Evolutionary conservation across 2,797 vertebrate genomes (phyloP).

Genomic region (Sternarchorhynchus goeldii): DNA sequence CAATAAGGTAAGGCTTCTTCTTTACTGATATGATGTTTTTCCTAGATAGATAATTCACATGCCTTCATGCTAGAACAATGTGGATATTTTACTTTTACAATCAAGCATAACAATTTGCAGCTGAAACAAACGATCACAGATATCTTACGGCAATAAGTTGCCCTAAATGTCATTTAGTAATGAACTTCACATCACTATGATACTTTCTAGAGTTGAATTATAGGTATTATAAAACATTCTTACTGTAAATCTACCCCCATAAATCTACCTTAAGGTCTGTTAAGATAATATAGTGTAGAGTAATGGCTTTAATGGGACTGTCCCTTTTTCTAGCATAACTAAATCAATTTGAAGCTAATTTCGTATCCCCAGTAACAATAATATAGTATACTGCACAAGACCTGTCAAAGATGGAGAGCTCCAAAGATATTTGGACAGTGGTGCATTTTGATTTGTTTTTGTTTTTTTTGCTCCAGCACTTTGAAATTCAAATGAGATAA

Average conservation of each 20-base stretch:
- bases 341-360: constrained; percentile 24
- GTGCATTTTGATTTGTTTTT: not conserved
- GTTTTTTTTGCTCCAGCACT: not conserved
- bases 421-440: not conserved
- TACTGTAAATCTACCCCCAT: constrained; percentile 13
- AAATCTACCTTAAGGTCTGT: constrained; percentile 23
- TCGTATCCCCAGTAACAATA: not conserved
- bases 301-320: constrained; percentile 18
- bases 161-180: constrained; percentile 8
- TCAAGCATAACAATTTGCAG: not conserved
- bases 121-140: not conserved
- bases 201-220: constrained; percentile 5
- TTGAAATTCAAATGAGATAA: not conserved
- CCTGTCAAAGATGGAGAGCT: not conserved
- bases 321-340: not conserved
- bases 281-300: constrained; percentile 8
- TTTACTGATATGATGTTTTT: not conserved
- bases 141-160: not conserved
- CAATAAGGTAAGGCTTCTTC: too few relatives aligned
- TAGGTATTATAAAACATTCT: constrained; percentile 19
- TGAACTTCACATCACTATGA: not conserved
- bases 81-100: not conserved
- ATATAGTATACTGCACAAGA: not conserved
- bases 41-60: too few relatives aligned
- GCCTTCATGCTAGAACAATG: not conserved